These are phyloP conservation scores for Daubentonia madagascariensis DNA, from an alignment of 2,113 vertebrate genomes.

Conservation along the genomic window DNA sequence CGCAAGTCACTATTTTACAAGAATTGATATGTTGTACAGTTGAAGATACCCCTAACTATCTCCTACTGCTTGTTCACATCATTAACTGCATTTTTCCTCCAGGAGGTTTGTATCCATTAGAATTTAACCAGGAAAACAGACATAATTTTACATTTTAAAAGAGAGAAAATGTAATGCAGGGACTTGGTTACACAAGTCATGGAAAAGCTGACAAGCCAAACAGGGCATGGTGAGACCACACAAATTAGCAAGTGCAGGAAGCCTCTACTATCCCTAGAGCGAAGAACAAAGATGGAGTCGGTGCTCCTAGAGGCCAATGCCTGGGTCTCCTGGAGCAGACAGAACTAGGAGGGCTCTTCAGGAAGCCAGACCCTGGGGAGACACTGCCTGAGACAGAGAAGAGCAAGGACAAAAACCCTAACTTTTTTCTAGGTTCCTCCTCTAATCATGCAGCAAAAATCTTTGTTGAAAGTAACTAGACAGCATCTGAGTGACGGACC, in stretches of 20 bases:
- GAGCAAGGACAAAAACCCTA: neutral
- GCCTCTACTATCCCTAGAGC: neutral
- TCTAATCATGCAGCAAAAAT: neutral
- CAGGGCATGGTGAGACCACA: neutral
- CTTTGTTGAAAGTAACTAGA: neutral
- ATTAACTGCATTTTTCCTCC: neutral
- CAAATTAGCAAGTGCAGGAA: neutral
- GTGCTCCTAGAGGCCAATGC: rapidly evolving
- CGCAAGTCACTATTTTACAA: neutral
- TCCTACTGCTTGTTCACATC: neutral
- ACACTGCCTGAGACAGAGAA: neutral
- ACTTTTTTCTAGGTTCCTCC: neutral
- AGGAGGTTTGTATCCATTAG: neutral
- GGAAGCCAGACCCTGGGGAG: neutral
- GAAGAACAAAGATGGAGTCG: neutral
- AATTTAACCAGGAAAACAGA: neutral
- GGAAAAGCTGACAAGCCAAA: neutral
- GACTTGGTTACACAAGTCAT: neutral
- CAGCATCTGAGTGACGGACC: neutral
- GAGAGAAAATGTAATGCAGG: neutral
- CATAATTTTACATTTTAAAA: neutral
- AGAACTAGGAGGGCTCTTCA: neutral
- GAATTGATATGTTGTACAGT: slow-evolving; percentile 1
- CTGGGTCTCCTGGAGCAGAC: neutral
- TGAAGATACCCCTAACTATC: neutral